Base-by-base conservation (phyloP, 1,140 invertebrate genomes). In the Euura saliciscinereae region DNA sequence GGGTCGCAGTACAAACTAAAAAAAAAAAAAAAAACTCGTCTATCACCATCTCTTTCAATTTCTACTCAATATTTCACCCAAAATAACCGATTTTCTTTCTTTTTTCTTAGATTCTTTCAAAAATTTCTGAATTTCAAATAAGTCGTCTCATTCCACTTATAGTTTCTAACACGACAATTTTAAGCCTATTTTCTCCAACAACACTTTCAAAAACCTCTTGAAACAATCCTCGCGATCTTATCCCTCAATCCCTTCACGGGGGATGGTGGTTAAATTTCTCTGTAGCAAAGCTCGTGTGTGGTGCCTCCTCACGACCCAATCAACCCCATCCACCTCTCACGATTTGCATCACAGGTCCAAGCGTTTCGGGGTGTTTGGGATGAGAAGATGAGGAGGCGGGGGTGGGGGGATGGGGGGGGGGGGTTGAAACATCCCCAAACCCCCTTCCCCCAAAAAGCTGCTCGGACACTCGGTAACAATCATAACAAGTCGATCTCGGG, bases 381-480 rank as follows among this genome's bases (percentile, higher is more conserved):
- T 44, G 71, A 44, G 11, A 43, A 59, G 46, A n/a, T 42, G 11
- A 8, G 43, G 51, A 64, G 69, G 59, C 42, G 64, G 68, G 66
- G 66, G 71, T 65, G 73, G 45, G 45, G 43, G 64, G 7, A 45
- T 66, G 45, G 11, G 45, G 70, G 71, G 51, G 65, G 71, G 43
- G 43, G 43, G 51, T 65, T 72, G 71, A 73, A 45, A 11, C 68
- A 42, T 8, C 68, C 13, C 6, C 64, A 44, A 43, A 44, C 66
- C 64, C 13, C 45, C 11, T 69, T 68, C 77, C 76, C 79, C 78
- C 76, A 77, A 78, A 59, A 82, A 78, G 78, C 79, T 82, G 81
- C 82, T 84, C 84, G 85, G 82, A 86, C 85, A 84, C 80, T 86
- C 84, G 51, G 84, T 85, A 87, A 87, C 84, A 85, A 87, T 87